Percentiles rank a stretch among this genome's conserved stretches.
phyloP scores from a whole-genome alignment of 2,113 vertebrate species.

The Pseudorasbora parva region DNA sequence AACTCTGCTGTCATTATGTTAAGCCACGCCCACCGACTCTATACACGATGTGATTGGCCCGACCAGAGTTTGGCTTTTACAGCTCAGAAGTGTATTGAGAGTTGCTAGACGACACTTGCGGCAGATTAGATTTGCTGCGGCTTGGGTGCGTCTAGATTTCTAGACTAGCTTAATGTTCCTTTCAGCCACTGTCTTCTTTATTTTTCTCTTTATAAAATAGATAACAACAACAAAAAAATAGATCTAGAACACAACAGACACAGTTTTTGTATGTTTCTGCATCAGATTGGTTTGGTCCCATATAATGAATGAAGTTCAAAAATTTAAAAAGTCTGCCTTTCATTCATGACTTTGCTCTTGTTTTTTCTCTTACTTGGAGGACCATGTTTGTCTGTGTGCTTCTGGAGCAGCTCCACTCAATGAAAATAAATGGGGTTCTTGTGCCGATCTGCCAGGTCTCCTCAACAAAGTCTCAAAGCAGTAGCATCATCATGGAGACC shows the following conservation, averaged over 20 bases:
- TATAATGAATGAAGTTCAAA: neutral
- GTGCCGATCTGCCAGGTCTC: neutral
- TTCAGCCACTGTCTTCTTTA: neutral
- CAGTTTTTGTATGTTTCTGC: neutral
- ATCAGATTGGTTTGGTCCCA: neutral
- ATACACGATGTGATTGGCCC: no score
- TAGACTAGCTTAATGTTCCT: neutral
- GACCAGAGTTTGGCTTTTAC: no score
- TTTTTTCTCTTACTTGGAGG: neutral
- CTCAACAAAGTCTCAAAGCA: conserved; percentile 36
- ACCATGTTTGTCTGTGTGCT: conserved; percentile 18
- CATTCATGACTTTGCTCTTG: conserved; percentile 17
- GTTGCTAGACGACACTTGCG: no score
- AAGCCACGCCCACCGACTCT: no score
- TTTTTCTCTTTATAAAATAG: neutral
- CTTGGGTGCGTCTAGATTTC: no score
- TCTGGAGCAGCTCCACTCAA: conserved; percentile 33
- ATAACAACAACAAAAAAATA: neutral
- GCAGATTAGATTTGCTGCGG: no score
- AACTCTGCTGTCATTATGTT: no score
- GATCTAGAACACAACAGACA: neutral
- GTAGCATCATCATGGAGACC: conserved; percentile 39
- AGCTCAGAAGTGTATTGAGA: no score
- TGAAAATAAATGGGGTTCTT: conserved; percentile 43
- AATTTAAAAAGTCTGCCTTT: neutral